These are phyloP conservation scores for Micoletzkya japonica DNA, from an alignment of 2,888 invertebrate species.

Conservation along the genomic window DNA sequence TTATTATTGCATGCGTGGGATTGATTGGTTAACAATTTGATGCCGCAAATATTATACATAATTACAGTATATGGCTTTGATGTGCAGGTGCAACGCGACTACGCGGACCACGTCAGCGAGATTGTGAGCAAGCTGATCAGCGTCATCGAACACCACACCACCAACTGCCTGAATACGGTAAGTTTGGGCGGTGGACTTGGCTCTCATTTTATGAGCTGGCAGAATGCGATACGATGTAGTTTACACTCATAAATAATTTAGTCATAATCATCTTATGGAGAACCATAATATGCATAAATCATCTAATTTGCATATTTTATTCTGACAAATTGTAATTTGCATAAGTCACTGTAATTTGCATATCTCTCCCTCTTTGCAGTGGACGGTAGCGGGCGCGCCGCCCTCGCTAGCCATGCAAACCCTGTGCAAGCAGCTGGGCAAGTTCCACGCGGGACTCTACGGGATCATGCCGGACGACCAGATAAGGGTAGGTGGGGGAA, in stretches of 20 bases:
- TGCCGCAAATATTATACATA: no score
- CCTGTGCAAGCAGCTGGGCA: conserved; percentile 73
- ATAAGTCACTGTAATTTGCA: background rate
- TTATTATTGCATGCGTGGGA: no score
- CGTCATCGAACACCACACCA: conserved; percentile 84
- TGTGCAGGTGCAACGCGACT: conserved; percentile 58
- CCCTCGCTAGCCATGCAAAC: conserved; percentile 76
- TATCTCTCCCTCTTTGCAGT: conserved; percentile 68
- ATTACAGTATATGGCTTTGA: no score
- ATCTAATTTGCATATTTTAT: background rate
- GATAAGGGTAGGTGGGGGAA: conserved; percentile 39
- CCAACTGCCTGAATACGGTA: conserved; percentile 75
- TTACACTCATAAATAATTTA: no score
- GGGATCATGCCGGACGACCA: conserved; percentile 56
- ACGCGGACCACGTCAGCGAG: conserved; percentile 84
- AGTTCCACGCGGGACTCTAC: conserved; percentile 59
- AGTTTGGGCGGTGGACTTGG: no score
- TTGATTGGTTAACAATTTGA: no score
- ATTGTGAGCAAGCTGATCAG: conserved; percentile 86
- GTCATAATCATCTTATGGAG: no score
- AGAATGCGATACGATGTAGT: no score
- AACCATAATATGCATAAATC: no score
- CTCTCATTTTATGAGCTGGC: no score
- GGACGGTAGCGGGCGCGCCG: conserved; percentile 87
- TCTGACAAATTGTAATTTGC: background rate